Conservation (phyloP, 2,113 vertebrate genomes). For the Lipotes vexillifer region DNA sequence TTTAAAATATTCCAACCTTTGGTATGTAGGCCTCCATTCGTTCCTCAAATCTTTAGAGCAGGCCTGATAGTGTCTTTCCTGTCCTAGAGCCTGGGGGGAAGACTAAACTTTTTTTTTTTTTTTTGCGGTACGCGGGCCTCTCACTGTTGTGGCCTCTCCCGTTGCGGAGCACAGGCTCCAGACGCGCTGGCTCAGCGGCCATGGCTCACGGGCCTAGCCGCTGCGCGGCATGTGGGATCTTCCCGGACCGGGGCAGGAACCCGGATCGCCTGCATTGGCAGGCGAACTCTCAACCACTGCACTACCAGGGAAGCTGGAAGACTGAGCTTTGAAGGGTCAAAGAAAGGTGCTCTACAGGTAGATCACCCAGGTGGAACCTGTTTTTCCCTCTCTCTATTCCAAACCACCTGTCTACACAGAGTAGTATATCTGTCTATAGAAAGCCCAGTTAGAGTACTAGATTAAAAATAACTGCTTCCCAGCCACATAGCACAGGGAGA, state of each 20-base stretch:
- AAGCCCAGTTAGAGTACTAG: not conserved
- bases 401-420: not conserved
- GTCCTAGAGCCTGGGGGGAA: too few species aligned
- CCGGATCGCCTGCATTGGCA: too few species aligned
- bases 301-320: too few species aligned
- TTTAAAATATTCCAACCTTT: not conserved
- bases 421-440: not conserved
- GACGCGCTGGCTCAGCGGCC: too few species aligned
- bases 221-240: too few species aligned
- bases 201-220: too few species aligned
- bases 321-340: not conserved
- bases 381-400: not conserved
- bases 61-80: not conserved
- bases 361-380: not conserved
- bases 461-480: not conserved
- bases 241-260: too few species aligned
- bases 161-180: too few species aligned
- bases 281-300: too few species aligned
- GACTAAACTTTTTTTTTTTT: not conserved
- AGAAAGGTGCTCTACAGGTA: not conserved
- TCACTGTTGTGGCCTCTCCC: too few species aligned
- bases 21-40: not conserved
- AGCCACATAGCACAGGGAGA: too few species aligned
- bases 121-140: too few species aligned
- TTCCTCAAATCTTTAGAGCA: not conserved